Conservation (phyloP, 2,113 vertebrate species). For the Sinocyclocheilus anshuiensis region DNA sequence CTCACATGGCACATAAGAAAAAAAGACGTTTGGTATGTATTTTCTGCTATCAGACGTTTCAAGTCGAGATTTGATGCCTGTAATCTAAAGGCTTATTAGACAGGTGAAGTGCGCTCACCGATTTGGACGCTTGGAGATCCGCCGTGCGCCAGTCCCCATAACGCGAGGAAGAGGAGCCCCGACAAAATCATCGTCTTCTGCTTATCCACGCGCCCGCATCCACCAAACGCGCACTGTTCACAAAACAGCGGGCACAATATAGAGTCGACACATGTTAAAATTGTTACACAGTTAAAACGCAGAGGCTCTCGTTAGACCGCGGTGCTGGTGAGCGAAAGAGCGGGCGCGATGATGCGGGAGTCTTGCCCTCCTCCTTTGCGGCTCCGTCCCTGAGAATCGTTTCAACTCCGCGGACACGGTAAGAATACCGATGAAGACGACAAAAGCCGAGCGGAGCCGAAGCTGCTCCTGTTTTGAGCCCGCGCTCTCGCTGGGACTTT, state of each 20-base stretch:
- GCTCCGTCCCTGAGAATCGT: constrained; percentile 69
- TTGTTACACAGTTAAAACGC: not conserved
- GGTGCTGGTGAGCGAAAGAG: constrained; percentile 41
- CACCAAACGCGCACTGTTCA: constrained; percentile 70
- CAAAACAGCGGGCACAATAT: constrained; percentile 57
- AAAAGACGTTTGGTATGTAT: not conserved
- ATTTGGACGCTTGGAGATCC: constrained; percentile 87
- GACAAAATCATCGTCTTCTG: constrained; percentile 85
- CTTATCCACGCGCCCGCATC: constrained; percentile 82
- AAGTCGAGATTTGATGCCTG: not conserved
- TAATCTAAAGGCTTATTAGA: not conserved
- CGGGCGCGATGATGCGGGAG: constrained; percentile 67
- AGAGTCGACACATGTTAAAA: constrained; percentile 45
- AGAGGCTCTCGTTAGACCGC: constrained; percentile 15
- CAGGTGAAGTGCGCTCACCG: constrained; percentile 68
- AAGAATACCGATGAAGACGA: constrained; percentile 64
- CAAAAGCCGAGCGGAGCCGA: constrained; percentile 49
- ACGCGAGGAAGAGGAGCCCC: constrained; percentile 79
- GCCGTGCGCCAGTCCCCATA: constrained; percentile 83
- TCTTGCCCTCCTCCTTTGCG: constrained; percentile 64
- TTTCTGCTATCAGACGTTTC: not conserved
- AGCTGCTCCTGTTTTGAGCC: not conserved
- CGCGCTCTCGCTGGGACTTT: not conserved
- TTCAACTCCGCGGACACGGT: constrained; percentile 78
- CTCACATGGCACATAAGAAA: not conserved